Conservation (phyloP, 2,797 vertebrate genomes). For the Xenopus petersii region DNA sequence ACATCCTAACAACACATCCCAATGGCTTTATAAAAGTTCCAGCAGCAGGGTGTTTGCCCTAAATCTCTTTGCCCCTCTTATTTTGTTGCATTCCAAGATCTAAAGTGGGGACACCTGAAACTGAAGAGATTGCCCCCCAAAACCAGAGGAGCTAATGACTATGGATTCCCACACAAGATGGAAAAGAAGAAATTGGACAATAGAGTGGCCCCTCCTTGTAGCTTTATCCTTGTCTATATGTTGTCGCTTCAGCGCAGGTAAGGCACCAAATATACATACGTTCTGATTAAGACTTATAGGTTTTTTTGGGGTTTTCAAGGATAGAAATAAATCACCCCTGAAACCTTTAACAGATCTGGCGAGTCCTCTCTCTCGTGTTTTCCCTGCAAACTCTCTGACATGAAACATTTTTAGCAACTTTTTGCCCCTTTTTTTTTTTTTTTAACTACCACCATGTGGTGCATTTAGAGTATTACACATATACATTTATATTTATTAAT, state of each 20-base stretch:
- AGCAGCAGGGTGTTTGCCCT: constrained; percentile 50
- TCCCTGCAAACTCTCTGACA: not conserved
- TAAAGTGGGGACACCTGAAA: constrained; percentile 32
- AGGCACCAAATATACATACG: constrained; percentile 21
- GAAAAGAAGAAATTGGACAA: constrained; percentile 66
- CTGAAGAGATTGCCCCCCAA: constrained; percentile 41
- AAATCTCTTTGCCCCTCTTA: constrained; percentile 14
- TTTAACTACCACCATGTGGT: constrained; percentile 54
- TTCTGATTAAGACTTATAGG: too few species aligned
- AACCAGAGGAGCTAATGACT: constrained; percentile 52
- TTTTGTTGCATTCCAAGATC: constrained; percentile 27
- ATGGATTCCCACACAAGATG: constrained; percentile 75
- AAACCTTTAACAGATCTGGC: too few species aligned
- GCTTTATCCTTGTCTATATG: constrained; percentile 54
- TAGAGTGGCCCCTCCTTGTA: constrained; percentile 50
- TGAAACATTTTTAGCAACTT: constrained; percentile 10
- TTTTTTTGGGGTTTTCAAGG: too few species aligned
- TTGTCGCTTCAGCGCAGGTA: constrained; percentile 66
- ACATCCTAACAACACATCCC: constrained; percentile 25
- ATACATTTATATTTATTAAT: too few species aligned
- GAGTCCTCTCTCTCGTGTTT: too few species aligned
- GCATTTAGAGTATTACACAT: not conserved
- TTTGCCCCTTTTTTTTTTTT: constrained; percentile 2
- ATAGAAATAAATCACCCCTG: too few species aligned
- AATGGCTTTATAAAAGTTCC: constrained; percentile 64